Percentiles rank a stretch among this genome's conserved stretches.
Conservation (phyloP, 2,113 vertebrate species). For the Henicopernis longicauda region DNA sequence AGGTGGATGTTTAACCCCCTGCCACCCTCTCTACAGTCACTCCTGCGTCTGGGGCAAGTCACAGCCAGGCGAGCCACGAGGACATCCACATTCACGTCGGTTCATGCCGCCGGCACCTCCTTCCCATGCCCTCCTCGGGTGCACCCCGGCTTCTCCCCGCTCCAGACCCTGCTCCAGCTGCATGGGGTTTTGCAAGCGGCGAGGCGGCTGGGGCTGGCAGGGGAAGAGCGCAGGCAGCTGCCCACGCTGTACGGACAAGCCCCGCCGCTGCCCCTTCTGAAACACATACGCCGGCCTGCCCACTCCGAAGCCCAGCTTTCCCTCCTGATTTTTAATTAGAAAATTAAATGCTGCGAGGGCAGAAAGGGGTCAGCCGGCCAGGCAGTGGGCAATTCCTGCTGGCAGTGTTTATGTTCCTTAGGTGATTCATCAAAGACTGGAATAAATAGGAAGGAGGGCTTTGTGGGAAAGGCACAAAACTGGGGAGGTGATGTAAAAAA, state of each 20-base stretch:
- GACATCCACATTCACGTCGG: fast-evolving
- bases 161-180: not conserved
- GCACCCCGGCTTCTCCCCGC: not conserved
- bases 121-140: not conserved
- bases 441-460: slow-evolving; percentile 36
- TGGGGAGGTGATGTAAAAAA: not conserved
- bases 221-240: not conserved
- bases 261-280: not conserved
- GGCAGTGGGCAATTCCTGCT: slow-evolving; percentile 12
- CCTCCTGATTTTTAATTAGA: not conserved
- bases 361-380: slow-evolving; percentile 37
- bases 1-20: not conserved
- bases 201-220: not conserved
- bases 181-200: not conserved
- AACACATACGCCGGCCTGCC: not conserved
- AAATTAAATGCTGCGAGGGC: not conserved
- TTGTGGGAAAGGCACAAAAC: slow-evolving; percentile 16
- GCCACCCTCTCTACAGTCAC: not conserved
- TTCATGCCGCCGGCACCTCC: fast-evolving
- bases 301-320: not conserved
- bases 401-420: not conserved
- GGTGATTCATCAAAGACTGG: slow-evolving; percentile 22
- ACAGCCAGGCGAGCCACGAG: fast-evolving
- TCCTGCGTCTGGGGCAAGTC: not conserved
- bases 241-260: not conserved